A percentile compares a stretch with the other conserved stretches of the same genome.
phyloP scores from a whole-genome alignment of 2,797 vertebrate species.

The Xiphorhynchus erythropygius region DNA sequence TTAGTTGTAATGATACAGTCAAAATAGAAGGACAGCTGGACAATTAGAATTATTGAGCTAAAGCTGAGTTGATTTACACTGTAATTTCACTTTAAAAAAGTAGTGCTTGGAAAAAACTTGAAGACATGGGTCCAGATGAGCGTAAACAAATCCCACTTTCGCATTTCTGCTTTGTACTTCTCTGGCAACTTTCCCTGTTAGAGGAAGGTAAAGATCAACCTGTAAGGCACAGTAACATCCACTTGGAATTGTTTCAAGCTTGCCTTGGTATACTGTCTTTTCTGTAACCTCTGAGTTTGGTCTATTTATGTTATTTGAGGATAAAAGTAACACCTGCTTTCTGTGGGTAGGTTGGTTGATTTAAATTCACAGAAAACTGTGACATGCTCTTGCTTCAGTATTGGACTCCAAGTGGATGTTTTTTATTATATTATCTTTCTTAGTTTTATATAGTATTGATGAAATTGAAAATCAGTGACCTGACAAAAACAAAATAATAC shows the following conservation, averaged over 20 bases:
- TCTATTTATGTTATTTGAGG: neutral
- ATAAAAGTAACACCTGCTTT: neutral
- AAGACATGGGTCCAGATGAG: neutral
- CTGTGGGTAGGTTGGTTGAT: neutral
- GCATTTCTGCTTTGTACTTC: neutral
- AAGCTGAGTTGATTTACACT: neutral
- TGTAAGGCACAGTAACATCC: neutral
- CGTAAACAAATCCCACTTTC: neutral
- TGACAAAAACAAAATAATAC: slow-evolving; percentile 71
- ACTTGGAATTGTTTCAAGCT: neutral
- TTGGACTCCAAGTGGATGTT: neutral
- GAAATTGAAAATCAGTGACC: slow-evolving; percentile 73
- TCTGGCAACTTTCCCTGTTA: neutral
- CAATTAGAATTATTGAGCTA: neutral
- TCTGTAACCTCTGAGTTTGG: neutral
- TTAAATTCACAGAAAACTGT: neutral
- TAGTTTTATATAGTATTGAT: slow-evolving; percentile 62
- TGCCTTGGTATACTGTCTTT: neutral
- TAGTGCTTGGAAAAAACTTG: neutral
- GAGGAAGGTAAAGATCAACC: neutral
- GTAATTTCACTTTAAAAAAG: neutral
- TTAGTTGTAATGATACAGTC: neutral
- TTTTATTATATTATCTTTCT: slow-evolving; percentile 60
- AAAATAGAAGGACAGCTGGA: neutral
- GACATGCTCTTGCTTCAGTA: neutral